Evolutionary conservation across 1,140 invertebrate genomes (phyloP).

Genomic region (Drosophila sproati): DNA sequence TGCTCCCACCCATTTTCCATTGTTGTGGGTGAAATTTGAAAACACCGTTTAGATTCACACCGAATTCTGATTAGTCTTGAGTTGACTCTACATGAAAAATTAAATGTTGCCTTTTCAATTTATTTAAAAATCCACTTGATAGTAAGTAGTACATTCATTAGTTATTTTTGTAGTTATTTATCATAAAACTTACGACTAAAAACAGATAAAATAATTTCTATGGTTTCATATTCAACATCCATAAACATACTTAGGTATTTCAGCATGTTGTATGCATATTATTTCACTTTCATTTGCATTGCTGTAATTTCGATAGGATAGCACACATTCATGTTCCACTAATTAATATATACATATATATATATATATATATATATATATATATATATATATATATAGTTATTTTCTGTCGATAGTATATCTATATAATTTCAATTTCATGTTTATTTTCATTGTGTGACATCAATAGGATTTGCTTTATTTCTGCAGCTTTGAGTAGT

Average conservation of each 20-base stretch:
- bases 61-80: no score
- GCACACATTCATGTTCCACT: slow-evolving; percentile 54
- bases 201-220: slow-evolving; percentile 72
- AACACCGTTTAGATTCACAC: no score
- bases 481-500: slow-evolving; percentile 25
- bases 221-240: slow-evolving; percentile 70
- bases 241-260: slow-evolving; percentile 35
- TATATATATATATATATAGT: slow-evolving; percentile 37
- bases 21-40: no score
- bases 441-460: slow-evolving; percentile 40
- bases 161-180: slow-evolving; percentile 61
- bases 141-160: slow-evolving; percentile 76
- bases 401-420: slow-evolving; percentile 41
- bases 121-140: slow-evolving; percentile 73
- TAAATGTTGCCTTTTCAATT: slow-evolving; percentile 45
- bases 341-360: slow-evolving; percentile 8
- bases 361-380: not conserved
- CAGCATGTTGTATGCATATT: slow-evolving; percentile 21
- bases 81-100: not conserved
- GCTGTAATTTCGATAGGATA: slow-evolving; percentile 58
- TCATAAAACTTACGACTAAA: slow-evolving; percentile 74
- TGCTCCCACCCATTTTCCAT: no score
- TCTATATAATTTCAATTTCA: slow-evolving; percentile 46
- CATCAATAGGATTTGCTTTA: slow-evolving; percentile 55
- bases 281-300: slow-evolving; percentile 26